A percentile compares a stretch with the other conserved stretches of the same genome.
Conservation (phyloP, 2,888 invertebrate genomes). For the Syrphus vitripennis region DNA sequence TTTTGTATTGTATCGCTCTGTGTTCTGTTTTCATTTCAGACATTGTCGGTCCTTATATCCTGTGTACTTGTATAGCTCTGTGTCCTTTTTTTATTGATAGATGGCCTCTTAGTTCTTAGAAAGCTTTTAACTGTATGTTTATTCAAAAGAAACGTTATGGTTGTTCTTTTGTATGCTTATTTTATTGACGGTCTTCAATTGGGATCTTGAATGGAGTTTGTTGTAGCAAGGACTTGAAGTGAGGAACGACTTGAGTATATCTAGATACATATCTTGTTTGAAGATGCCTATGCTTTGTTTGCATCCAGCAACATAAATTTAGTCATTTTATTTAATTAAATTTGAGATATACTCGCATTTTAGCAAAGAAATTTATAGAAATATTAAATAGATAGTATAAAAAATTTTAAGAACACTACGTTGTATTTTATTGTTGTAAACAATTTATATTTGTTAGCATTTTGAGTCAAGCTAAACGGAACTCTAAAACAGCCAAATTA, state of each 20-base stretch:
- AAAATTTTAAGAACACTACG: too few species aligned
- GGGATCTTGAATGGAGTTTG: neutral
- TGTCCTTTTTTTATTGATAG: neutral
- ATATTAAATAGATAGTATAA: too few species aligned
- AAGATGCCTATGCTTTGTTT: neutral
- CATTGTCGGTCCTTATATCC: conserved; percentile 15
- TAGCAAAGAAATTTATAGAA: too few species aligned
- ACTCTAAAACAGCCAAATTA: too few species aligned
- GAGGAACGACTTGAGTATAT: neutral
- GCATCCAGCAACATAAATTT: neutral
- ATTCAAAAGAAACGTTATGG: conserved; percentile 16
- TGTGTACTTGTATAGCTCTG: neutral
- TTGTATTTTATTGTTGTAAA: too few species aligned
- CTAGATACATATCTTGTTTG: neutral
- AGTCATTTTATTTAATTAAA: neutral
- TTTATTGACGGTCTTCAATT: conserved; percentile 46
- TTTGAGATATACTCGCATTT: too few species aligned
- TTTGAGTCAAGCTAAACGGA: too few species aligned
- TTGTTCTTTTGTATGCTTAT: neutral
- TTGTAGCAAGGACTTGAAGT: neutral
- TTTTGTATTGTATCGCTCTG: neutral
- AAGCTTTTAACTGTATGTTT: conserved; percentile 23
- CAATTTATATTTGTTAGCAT: too few species aligned
- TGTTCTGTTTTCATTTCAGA: conserved; percentile 25
- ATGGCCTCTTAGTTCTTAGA: neutral